A percentile compares a stretch with the other conserved stretches of the same genome.
phyloP scores from a whole-genome alignment of 2,797 vertebrate species.

The Philypnodon macrostomus region DNA sequence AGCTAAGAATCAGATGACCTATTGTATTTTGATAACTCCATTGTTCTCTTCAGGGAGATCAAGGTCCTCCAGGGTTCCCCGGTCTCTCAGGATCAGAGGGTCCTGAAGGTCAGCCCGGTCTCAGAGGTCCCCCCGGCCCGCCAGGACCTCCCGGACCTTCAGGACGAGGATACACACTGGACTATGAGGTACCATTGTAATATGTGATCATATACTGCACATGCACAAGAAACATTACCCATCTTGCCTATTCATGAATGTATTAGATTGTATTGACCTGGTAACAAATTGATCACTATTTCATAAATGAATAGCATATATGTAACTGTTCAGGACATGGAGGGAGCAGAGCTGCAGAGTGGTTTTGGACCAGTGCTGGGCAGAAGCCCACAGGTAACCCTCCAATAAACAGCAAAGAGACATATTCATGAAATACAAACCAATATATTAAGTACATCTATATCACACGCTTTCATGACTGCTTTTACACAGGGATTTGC shows the following conservation, averaged over 20 bases:
- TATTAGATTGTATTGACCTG: no score
- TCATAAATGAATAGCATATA: no score
- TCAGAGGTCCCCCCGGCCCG: conserved; percentile 81
- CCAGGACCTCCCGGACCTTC: conserved; percentile 81
- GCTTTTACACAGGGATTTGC: conserved; percentile 61
- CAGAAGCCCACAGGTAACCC: conserved; percentile 74
- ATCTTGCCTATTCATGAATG: no score
- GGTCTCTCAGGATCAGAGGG: conserved; percentile 81
- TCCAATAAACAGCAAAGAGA: no score
- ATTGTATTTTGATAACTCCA: background rate
- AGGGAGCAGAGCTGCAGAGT: conserved; percentile 78
- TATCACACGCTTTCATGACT: no score
- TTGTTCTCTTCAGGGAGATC: conserved; percentile 78
- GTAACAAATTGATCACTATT: no score
- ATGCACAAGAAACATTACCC: no score
- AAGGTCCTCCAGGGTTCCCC: conserved; percentile 80
- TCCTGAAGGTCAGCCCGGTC: conserved; percentile 78
- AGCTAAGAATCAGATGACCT: no score
- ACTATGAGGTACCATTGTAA: conserved; percentile 84
- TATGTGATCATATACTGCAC: no score
- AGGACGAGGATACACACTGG: conserved; percentile 48
- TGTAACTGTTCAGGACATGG: conserved; percentile 77
- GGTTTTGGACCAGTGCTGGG: conserved; percentile 56
- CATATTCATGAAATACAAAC: no score
- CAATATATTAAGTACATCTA: background rate